Conservation (phyloP, 2,888 invertebrate species). For the Cheilosia grossa region DNA sequence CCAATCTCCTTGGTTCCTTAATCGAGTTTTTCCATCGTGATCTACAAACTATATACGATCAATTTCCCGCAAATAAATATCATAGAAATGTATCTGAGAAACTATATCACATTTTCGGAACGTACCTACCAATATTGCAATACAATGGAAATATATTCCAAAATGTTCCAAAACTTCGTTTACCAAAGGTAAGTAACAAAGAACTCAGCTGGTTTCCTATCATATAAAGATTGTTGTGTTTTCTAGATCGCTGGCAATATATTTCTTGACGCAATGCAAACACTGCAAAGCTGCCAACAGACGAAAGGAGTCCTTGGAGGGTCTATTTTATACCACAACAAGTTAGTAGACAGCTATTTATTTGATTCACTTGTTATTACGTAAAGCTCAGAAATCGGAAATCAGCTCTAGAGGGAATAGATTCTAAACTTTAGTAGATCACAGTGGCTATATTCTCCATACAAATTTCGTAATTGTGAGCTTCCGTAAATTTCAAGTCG, state of each 20-base stretch:
- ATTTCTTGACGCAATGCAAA: conserved; percentile 93
- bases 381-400: too few relatives aligned
- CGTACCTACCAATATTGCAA: conserved; percentile 93
- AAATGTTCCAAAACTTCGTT: conserved; percentile 90
- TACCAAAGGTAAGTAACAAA: conserved; percentile 89
- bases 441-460: too few relatives aligned
- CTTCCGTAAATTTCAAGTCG: too few relatives aligned
- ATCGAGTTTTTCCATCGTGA: conserved; percentile 94
- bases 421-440: too few relatives aligned
- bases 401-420: too few relatives aligned
- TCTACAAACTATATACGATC: conserved; percentile 88
- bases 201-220: conserved; percentile 7
- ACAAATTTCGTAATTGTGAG: too few relatives aligned
- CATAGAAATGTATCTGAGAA: conserved; percentile 87
- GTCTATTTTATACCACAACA: conserved; percentile 93
- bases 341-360: conserved; percentile 85
- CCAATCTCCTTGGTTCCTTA: conserved; percentile 89
- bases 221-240: conserved; percentile 17
- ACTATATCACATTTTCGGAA: conserved; percentile 93
- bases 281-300: conserved; percentile 92
- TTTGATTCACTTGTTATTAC: background rate
- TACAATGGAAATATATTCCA: conserved; percentile 93
- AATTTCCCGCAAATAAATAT: conserved; percentile 83
- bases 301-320: conserved; percentile 92
- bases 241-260: conserved; percentile 92